Conservation (phyloP, 2,797 vertebrate species). For the Gymnodraco acuticeps region DNA sequence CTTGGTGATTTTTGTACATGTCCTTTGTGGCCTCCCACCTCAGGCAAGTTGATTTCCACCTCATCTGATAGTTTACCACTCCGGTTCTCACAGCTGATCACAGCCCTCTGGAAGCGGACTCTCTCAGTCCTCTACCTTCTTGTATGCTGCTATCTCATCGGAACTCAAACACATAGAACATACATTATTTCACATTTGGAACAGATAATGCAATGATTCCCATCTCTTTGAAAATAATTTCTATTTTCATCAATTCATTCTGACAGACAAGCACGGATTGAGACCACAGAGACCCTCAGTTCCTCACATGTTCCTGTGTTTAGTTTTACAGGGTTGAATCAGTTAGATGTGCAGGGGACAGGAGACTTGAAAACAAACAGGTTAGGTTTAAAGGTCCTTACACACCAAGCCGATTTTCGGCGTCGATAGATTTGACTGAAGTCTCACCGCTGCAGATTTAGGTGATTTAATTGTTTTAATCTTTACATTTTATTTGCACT, state of each 20-base stretch:
- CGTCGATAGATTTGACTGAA: not conserved
- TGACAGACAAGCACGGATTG: constrained; percentile 34
- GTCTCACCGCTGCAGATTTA: not conserved
- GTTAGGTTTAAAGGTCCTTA: constrained; percentile 1
- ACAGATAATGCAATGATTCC: constrained; percentile 30
- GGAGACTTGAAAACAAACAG: constrained; percentile 35
- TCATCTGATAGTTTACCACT: constrained; percentile 45
- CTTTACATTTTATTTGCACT: not conserved
- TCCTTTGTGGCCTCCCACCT: constrained; percentile 72
- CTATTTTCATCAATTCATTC: constrained; percentile 1
- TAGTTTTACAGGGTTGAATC: constrained; percentile 20
- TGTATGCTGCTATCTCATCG: constrained; percentile 75
- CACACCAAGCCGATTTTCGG: too few relatives aligned
- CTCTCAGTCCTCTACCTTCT: constrained; percentile 41
- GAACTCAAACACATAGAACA: constrained; percentile 22
- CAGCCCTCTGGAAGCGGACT: constrained; percentile 35
- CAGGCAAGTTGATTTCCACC: constrained; percentile 53
- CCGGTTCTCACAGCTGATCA: constrained; percentile 26
- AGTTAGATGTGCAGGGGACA: constrained; percentile 12
- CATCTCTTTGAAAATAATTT: not conserved
- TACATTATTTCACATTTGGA: constrained; percentile 24
- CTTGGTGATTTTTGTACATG: constrained; percentile 84
- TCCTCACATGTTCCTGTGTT: not conserved
- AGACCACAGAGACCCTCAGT: constrained; percentile 18
- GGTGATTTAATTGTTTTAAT: not conserved